Conservation (phyloP, 2,888 invertebrate genomes). For the Carcina quercana region DNA sequence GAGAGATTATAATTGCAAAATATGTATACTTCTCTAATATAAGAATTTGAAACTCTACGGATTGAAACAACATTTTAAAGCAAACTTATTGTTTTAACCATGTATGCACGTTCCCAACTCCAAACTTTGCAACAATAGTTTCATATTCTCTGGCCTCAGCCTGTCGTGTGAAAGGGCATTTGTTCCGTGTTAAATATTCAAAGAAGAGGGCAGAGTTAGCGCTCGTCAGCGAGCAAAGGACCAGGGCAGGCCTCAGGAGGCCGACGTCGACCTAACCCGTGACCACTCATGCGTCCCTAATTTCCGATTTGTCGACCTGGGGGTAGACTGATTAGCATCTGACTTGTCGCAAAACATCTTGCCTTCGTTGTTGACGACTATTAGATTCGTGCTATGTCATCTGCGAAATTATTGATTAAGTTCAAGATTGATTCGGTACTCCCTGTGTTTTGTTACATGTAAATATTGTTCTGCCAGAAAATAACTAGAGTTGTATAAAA, state of each 20-base stretch:
- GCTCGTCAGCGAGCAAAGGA: constrained; percentile 45
- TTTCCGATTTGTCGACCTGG: constrained; percentile 71
- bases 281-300: constrained; percentile 69
- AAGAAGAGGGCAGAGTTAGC: constrained; percentile 53
- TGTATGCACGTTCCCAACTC: too few relatives aligned
- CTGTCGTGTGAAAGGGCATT: constrained; percentile 43
- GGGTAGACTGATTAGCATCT: constrained; percentile 72
- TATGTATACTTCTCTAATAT: too few relatives aligned
- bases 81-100: too few relatives aligned
- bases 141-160: too few relatives aligned
- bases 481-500: too few relatives aligned
- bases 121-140: too few relatives aligned
- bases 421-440: too few relatives aligned
- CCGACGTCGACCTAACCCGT: constrained; percentile 37
- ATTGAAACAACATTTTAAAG: too few relatives aligned
- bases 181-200: constrained; percentile 65
- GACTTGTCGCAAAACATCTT: constrained; percentile 61
- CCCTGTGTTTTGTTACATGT: too few relatives aligned
- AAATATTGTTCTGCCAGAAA: too few relatives aligned
- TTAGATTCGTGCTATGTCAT: constrained; percentile 34
- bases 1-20: too few relatives aligned
- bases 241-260: constrained; percentile 10
- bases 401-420: constrained; percentile 30
- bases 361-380: constrained; percentile 48
- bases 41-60: too few relatives aligned